Evolutionary conservation across 64 coral and sea anemone species (phyloP).

Genomic region (Actinia equina): DNA sequence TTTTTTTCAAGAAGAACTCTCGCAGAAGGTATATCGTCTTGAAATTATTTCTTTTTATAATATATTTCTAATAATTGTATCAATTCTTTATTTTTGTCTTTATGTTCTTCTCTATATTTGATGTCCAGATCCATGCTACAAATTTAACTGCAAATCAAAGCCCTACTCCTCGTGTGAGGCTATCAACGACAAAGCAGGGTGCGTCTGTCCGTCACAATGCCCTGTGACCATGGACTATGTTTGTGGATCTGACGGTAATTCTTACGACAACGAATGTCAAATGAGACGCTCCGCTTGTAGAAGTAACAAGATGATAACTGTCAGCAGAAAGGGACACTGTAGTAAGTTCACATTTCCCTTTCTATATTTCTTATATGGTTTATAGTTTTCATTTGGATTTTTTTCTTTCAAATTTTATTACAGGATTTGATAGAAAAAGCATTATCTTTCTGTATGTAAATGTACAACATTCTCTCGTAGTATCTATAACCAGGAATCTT

Average conservation of each 20-base stretch:
- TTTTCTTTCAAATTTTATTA: too few relatives aligned
- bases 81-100: too few relatives aligned
- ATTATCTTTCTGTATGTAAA: too few relatives aligned
- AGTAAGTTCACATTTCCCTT: not conserved
- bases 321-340: not conserved
- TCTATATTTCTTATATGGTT: too few relatives aligned
- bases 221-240: not conserved
- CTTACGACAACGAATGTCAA: slow-evolving; percentile 33
- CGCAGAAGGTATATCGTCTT: too few relatives aligned
- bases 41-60: too few relatives aligned
- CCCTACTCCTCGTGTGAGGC: slow-evolving; percentile 13
- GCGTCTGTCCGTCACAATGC: slow-evolving; percentile 12
- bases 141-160: not conserved
- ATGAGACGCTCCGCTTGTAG: slow-evolving; percentile 19
- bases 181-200: slow-evolving; percentile 9
- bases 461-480: too few relatives aligned
- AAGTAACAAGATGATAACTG: not conserved
- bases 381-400: too few relatives aligned
- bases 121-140: slow-evolving; percentile 13
- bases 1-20: too few relatives aligned
- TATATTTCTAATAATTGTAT: too few relatives aligned
- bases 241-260: slow-evolving; percentile 49
- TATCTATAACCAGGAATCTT: too few relatives aligned
- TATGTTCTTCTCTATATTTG: not conserved
- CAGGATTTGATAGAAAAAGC: too few relatives aligned